Evolutionary conservation across 1,140 invertebrate species (phyloP).

Genomic region (Hyphantria cunea): DNA sequence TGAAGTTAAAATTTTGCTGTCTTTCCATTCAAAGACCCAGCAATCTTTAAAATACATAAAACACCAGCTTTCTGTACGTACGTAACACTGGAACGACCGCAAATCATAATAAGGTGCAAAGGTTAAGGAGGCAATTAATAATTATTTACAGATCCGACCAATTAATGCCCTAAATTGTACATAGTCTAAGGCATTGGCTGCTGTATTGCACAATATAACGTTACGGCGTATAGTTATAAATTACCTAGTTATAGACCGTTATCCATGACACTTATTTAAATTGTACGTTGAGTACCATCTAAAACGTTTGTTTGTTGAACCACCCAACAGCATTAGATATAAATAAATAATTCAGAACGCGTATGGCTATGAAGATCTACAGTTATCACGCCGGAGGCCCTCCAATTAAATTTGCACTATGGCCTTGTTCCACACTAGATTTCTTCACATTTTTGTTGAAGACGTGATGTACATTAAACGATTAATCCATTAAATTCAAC

Average conservation of each 20-base stretch:
- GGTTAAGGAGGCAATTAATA: no score
- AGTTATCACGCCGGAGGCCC: slow-evolving; percentile 21
- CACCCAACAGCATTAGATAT: slow-evolving; percentile 20
- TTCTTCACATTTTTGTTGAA: slow-evolving; percentile 28
- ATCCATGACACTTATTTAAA: slow-evolving; percentile 37
- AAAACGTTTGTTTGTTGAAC: slow-evolving; percentile 27
- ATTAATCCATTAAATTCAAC: slow-evolving; percentile 4
- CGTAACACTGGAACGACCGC: no score
- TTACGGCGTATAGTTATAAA: slow-evolving; percentile 10
- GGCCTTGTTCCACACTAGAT: slow-evolving; percentile 35
- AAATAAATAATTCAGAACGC: slow-evolving; percentile 53
- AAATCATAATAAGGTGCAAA: background rate
- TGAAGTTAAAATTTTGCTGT: no score
- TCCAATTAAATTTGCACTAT: slow-evolving; percentile 26
- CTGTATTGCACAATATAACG: background rate
- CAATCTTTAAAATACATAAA: no score
- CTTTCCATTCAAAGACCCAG: no score
- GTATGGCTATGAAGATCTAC: slow-evolving; percentile 32
- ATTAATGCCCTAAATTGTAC: background rate
- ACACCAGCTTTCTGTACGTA: no score
- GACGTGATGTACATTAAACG: slow-evolving; percentile 10
- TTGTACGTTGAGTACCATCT: background rate
- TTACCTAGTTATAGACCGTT: slow-evolving; percentile 14
- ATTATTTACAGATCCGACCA: no score
- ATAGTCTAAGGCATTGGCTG: background rate